Conservation (phyloP, 92 coral and sea anemone species). For the Anthopleura xanthogrammica region DNA sequence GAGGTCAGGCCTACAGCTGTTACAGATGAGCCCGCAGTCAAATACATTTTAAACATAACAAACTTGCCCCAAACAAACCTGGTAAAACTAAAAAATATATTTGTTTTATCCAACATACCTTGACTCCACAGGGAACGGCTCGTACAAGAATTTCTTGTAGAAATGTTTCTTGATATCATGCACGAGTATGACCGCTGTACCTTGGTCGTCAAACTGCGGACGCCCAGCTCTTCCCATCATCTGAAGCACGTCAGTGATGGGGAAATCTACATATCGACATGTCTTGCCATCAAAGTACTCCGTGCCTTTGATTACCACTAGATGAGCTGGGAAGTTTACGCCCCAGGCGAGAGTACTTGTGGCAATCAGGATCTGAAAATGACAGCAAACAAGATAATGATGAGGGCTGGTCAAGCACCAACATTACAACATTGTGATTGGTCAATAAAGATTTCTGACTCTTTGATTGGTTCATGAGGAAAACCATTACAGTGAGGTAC, state of each 20-base stretch:
- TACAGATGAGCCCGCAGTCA: too few species aligned
- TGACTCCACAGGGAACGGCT: conserved; percentile 97
- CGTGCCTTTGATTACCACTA: conserved; percentile 94
- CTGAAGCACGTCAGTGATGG: conserved; percentile 97
- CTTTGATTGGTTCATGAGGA: neutral
- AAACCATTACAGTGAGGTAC: too few species aligned
- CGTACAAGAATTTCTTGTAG: conserved; percentile 95
- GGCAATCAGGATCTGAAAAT: conserved; percentile 76
- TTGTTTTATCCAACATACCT: conserved; percentile 49
- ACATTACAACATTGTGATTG: neutral
- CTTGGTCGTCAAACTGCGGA: conserved; percentile 97
- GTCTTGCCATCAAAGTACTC: conserved; percentile 97
- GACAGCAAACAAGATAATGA: too few species aligned
- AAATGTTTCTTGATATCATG: conserved; percentile 99
- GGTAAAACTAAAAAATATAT: neutral
- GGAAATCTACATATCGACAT: conserved; percentile 92
- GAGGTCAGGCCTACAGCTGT: too few species aligned
- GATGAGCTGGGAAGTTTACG: conserved; percentile 96
- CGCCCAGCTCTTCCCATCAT: conserved; percentile 99
- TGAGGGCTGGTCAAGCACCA: neutral
- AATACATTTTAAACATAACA: neutral
- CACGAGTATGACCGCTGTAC: conserved; percentile 97
- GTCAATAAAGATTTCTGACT: neutral
- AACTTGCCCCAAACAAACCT: neutral
- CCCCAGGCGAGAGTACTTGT: conserved; percentile 99